A percentile compares a stretch with the other conserved stretches of the same genome.
phyloP scores from a whole-genome alignment of 2,888 invertebrate genomes.

The Andrena marginata region DNA sequence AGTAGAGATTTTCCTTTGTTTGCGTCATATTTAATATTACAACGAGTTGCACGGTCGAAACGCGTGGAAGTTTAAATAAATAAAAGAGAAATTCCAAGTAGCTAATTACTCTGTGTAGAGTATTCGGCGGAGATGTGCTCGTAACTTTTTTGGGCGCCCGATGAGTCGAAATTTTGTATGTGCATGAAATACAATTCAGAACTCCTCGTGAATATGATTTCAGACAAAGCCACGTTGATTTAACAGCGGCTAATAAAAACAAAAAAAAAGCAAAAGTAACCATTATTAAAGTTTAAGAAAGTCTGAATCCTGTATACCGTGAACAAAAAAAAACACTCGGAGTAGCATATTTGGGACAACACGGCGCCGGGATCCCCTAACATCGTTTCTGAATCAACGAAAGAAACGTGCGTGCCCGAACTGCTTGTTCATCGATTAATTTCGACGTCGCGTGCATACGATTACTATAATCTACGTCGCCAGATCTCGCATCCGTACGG shows the following conservation, averaged over 20 bases:
- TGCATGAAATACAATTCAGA: conserved; percentile 41
- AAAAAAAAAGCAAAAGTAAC: conserved; percentile 49
- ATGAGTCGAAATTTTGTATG: conserved; percentile 34
- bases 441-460: conserved; percentile 44
- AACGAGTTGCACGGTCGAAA: too few relatives aligned
- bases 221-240: conserved; percentile 79
- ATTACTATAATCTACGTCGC: conserved; percentile 39
- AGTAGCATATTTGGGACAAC: conserved; percentile 44
- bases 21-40: too few relatives aligned
- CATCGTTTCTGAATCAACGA: conserved; percentile 57
- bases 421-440: conserved; percentile 55
- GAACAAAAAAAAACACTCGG: conserved; percentile 32
- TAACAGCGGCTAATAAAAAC: conserved; percentile 48
- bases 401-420: conserved; percentile 50
- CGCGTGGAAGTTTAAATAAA: too few relatives aligned
- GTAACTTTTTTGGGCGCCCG: conserved; percentile 34
- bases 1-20: too few relatives aligned
- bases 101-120: not conserved
- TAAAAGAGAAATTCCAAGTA: too few relatives aligned
- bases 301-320: conserved; percentile 52
- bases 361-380: conserved; percentile 51
- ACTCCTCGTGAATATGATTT: conserved; percentile 67
- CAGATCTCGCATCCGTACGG: conserved; percentile 44
- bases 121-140: not conserved
- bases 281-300: conserved; percentile 53